Evolutionary conservation across 2,797 vertebrate species (phyloP), one percentile per base, ranked within the genome.

Genomic region (Acanthurus lineatus): DNA sequence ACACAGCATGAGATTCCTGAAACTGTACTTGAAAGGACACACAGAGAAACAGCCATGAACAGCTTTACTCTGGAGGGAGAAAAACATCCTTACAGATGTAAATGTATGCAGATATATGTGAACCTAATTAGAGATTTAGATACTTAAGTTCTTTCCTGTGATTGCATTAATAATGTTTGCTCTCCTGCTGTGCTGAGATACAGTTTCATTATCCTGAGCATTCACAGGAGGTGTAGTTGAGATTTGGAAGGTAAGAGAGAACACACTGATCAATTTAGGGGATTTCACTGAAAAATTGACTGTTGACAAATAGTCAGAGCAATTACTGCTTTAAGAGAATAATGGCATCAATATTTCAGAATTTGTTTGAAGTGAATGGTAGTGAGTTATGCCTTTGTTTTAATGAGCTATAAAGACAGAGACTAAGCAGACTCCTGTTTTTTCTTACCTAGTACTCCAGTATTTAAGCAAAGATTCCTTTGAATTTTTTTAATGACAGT

Each of bases 111-210:
- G 51, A 68, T 77, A 52, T 79, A 38, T 65, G 8, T 60, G 38
- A 81, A 61, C 20, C 66, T 88, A 69, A 87, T 89, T 84, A 76
- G 62, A 81, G 60, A 63, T 66, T 80, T 47, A 76, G 48, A 83
- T 64, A 35, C 77, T 72, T 32, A 57, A 44, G 35, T 48, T 35
- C 42, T 73, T 69, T 81, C 54, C 63, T 77, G 58, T 0, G 0
- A 49, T 67, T 80, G 60, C 80, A 75, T 54, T 61, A 45, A 52
- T 61, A 45, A 78, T 86, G 77, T 86, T 82, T 81, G 48, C 48
- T 79, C 60, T 76, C 76, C 67, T 74, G 68, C 82, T 86, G 76
- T 0, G 70, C 68, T 51, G 17, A 81, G 75, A 61, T 62, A 68
- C 73, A 32, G 28, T 32, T 32, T 72, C 58, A 42, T 58, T 83